Base-by-base conservation (phyloP, 2,113 vertebrate genomes). In the Numenius arquata region DNA sequence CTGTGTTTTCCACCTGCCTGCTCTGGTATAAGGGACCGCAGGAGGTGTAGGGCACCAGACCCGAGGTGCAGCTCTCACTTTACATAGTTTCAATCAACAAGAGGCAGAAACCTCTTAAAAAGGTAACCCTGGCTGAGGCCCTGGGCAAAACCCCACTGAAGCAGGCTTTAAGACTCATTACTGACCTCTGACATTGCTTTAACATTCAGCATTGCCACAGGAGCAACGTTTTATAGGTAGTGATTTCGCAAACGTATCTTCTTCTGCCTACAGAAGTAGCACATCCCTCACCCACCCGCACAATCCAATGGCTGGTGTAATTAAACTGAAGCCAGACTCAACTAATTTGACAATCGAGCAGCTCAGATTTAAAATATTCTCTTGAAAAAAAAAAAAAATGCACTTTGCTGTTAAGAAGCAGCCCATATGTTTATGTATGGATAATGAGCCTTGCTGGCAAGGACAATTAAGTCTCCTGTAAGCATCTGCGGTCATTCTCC, bases 361-460 rank as follows among this genome's bases (percentile, higher is more conserved):
- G 91, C 50, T 95, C 50, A 88, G 53, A 76, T 87, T 78, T 95
- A 92, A 95, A 95, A 94, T 76, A 91, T 30, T 95, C 73, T 76
- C 58, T 79, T 68, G 52, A 77, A 97, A 90, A 36, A 40, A 40
- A 27, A 62, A 27, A 63, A 94, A 85, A 63, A 58, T 20, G 27
- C 41, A 82, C 70, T 94, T 93, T 82, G 58, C 94, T 89, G 94
- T 90, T 82, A 88, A 92, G 81, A 55, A 94, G 94, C 89, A 85
- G 94, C 92, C 90, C 95, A 95, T 96, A 95, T 95, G 96, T 96
- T 97, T 96, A 68, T 82, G 74, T 92, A 95, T 38, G 67, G 91
- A 95, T 96, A 97, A 96, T 95, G 95, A 97, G 92, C 92, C 96
- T 96, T 95, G 77, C 73, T 94, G 87, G 84, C 95, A 95, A 95